Evolutionary conservation across 2,888 invertebrate genomes (phyloP), one percentile per base, ranked within the genome.

Genomic region (Trissolcus japonicus): DNA sequence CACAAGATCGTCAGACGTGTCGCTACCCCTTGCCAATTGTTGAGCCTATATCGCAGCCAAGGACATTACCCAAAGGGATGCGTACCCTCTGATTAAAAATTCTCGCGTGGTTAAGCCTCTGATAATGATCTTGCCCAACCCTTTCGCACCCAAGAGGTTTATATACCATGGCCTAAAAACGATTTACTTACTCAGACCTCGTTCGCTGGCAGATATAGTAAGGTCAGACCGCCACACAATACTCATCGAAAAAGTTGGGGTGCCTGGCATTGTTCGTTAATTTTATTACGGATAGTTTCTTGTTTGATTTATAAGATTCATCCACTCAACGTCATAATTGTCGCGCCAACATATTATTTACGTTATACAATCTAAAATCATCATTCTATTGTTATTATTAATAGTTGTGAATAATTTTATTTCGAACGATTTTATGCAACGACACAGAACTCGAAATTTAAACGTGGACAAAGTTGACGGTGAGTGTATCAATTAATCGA

Each of bases 11-110:
- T 67, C 71, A 69, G 80, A 80, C 78, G 80, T 80, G 83, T 82
- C 76, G 81, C 79, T 72, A 72, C 79, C 71, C 79, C 76, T 68
- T 67, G 87, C 86, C 85, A 86, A 87, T 86, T 85, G 82, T 83
- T 86, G 63, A 83, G 73, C 86, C 80, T 83, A 83, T 83, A 81
- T 82, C 82, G 80, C 81, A 78, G 80, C 82, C 83, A 83, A 85
- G 83, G 85, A 85, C 86, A 85, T 87, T 86, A 86, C 83, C 82
- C 83, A 80, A 82, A 87, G 87, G 88, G 89, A 85, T 87, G 87
- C 86, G 87, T 87, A 87, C 88, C 89, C 89, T 88, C 88, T 89
- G 89, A 89, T 89, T 89, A 89, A 89, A 89, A 89, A 89, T 89
- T 89, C 88, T 89, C 88, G 88, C 88, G 89, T 89, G 89, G 88